Conservation (phyloP, 1,140 invertebrate genomes). For the Drosophila kikkawai region DNA sequence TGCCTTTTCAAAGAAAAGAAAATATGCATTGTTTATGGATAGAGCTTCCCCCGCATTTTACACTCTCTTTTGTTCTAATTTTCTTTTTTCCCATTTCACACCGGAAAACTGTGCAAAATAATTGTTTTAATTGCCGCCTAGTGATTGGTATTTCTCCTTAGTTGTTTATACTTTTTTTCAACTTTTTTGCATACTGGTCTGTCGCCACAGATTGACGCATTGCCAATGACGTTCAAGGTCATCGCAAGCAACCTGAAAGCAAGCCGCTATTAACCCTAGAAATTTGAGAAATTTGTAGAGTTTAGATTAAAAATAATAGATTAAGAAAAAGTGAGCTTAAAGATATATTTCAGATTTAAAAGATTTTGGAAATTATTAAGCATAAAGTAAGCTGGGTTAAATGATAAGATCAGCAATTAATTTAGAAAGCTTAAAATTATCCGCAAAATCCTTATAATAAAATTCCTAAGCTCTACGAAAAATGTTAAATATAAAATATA, state of each 20-base stretch:
- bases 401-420: not conserved
- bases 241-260: slow-evolving; percentile 4
- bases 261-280: slow-evolving; percentile 36
- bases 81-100: slow-evolving; percentile 4
- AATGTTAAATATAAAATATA: not conserved
- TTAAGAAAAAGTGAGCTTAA: not conserved
- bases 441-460: not conserved
- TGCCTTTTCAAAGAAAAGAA: slow-evolving; percentile 8
- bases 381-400: not conserved
- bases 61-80: slow-evolving; percentile 16
- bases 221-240: slow-evolving; percentile 75
- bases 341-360: not conserved
- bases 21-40: slow-evolving; percentile 1
- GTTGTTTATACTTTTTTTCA: not conserved
- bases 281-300: no score
- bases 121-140: slow-evolving; percentile 40
- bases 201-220: slow-evolving; percentile 36
- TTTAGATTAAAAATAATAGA: not conserved
- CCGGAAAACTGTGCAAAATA: slow-evolving; percentile 31
- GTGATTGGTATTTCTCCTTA: slow-evolving; percentile 11
- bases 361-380: no score
- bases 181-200: slow-evolving; percentile 58
- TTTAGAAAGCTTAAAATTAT: not conserved
- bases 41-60: slow-evolving; percentile 4
- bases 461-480: not conserved